phyloP scores from a whole-genome alignment of 2,888 invertebrate species.

The Bibio marci region DNA sequence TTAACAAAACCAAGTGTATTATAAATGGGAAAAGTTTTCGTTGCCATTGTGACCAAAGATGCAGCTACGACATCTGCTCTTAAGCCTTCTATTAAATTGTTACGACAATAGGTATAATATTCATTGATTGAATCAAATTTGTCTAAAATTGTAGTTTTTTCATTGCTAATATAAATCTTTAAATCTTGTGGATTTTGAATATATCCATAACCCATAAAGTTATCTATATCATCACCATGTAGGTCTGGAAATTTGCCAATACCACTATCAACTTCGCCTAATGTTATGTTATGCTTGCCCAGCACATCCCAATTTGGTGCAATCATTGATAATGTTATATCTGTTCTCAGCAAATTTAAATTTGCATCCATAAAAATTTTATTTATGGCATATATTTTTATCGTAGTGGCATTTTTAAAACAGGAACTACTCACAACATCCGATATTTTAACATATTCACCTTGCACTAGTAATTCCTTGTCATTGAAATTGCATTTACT shows the following conservation, averaged over 20 bases:
- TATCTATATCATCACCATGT: background rate
- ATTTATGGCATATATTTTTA: conserved; percentile 5
- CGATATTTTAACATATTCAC: background rate
- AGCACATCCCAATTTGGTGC: conserved; percentile 6
- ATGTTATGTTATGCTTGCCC: background rate
- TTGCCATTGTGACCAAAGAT: background rate
- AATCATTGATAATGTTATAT: conserved; percentile 1
- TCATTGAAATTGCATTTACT: background rate
- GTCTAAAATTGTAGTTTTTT: background rate
- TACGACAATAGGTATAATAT: background rate
- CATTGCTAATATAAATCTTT: background rate
- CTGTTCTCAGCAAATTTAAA: background rate
- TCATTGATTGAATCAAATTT: background rate
- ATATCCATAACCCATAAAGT: conserved; percentile 4
- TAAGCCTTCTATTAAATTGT: background rate
- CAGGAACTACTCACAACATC: background rate
- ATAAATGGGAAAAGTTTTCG: background rate
- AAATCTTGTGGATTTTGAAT: background rate
- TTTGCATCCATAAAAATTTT: conserved; percentile 6
- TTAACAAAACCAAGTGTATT: background rate
- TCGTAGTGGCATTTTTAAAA: background rate
- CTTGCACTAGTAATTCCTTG: background rate
- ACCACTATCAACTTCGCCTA: background rate
- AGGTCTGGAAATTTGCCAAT: background rate
- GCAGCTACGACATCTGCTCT: background rate